Conservation (phyloP, 2,113 vertebrate species). For the Pelmatolapia mariae region DNA sequence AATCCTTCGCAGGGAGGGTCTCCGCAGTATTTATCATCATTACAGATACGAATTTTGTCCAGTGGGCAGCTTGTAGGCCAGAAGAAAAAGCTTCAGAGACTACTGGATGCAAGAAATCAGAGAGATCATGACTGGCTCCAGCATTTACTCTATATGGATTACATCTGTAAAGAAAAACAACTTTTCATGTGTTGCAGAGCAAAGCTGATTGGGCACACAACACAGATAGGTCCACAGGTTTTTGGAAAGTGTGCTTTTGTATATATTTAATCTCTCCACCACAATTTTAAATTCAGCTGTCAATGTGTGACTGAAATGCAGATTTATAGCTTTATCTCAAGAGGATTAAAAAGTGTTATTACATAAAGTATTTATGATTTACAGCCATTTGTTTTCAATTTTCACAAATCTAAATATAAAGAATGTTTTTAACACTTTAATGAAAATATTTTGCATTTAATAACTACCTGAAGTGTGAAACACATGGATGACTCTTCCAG, state of each 20-base stretch:
- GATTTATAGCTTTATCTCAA: neutral
- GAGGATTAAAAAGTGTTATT: neutral
- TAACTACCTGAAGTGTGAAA: neutral
- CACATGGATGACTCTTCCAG: neutral
- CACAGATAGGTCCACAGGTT: neutral
- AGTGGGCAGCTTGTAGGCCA: neutral
- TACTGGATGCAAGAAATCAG: neutral
- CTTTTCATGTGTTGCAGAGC: neutral
- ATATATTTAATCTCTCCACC: neutral
- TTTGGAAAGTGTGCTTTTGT: neutral
- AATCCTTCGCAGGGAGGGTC: neutral
- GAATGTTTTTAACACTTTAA: neutral
- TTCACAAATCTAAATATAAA: neutral
- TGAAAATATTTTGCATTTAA: neutral
- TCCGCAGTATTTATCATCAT: constrained; percentile 17
- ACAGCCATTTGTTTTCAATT: neutral
- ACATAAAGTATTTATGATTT: neutral
- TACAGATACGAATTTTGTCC: neutral
- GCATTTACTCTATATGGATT: neutral
- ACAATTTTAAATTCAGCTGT: neutral
- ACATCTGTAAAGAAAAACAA: neutral
- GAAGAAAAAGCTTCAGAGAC: neutral
- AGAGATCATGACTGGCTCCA: neutral
- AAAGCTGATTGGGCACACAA: neutral
- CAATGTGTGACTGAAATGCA: neutral